Conservation (phyloP, 2,888 invertebrate genomes). For the Melinaea marsaeus region DNA sequence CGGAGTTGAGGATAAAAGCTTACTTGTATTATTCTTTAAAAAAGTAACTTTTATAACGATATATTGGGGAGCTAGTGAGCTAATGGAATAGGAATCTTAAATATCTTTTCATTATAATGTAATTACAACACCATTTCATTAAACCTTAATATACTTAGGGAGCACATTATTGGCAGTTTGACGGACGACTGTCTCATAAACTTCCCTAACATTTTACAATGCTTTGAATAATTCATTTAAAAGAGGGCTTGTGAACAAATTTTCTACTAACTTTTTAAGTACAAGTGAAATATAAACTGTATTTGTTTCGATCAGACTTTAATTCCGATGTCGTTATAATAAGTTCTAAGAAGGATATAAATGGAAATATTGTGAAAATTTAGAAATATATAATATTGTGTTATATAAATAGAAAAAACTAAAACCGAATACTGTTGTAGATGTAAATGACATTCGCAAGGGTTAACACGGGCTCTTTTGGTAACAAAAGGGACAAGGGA, state of each 20-base stretch:
- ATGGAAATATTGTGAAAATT: too few species aligned
- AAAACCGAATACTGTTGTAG: too few species aligned
- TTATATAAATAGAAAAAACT: too few species aligned
- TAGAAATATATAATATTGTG: too few species aligned
- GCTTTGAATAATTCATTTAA: conserved; percentile 40
- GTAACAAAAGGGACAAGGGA: conserved; percentile 16
- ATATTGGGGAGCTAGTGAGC: too few species aligned
- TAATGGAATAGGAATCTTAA: too few species aligned
- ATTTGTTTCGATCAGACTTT: neutral
- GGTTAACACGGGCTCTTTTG: conserved; percentile 2
- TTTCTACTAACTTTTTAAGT: conserved; percentile 17
- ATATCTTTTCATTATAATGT: neutral
- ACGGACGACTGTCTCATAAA: conserved; percentile 37
- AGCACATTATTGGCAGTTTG: conserved; percentile 36
- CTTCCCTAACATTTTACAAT: conserved; percentile 32
- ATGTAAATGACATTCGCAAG: neutral
- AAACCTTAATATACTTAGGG: conserved; percentile 20
- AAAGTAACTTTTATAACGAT: too few species aligned
- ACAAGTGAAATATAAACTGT: conserved; percentile 21
- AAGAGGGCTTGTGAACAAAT: conserved; percentile 35
- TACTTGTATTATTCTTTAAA: too few species aligned
- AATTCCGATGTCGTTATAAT: conserved; percentile 3
- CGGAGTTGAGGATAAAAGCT: too few species aligned
- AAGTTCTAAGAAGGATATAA: neutral
- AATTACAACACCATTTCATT: conserved; percentile 40